These are phyloP conservation scores for Luehdorfia chinensis DNA, from an alignment of 1,140 invertebrate genomes.

Conservation along the genomic window DNA sequence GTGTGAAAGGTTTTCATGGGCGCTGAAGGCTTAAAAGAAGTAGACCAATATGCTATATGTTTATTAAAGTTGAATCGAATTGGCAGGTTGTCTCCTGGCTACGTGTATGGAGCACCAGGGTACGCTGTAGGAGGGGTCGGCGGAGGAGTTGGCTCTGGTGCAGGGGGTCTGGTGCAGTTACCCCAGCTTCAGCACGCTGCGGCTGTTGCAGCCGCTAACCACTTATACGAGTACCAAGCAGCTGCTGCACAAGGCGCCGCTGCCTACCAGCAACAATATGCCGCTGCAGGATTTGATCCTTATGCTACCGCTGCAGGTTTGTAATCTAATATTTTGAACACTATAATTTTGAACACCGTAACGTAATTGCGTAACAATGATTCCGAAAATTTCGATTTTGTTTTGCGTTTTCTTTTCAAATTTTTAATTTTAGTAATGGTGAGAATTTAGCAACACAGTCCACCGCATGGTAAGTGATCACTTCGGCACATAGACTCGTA, in stretches of 20 bases:
- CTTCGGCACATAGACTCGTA: too few relatives aligned
- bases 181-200: conserved; percentile 85
- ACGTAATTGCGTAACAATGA: too few relatives aligned
- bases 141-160: conserved; percentile 73
- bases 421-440: too few relatives aligned
- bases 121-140: conserved; percentile 79
- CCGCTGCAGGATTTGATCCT: conserved; percentile 83
- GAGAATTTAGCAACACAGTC: too few relatives aligned
- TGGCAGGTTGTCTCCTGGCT: conserved; percentile 84
- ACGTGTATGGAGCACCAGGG: conserved; percentile 83
- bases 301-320: conserved; percentile 78
- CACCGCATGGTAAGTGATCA: too few relatives aligned
- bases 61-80: background rate
- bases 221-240: conserved; percentile 86
- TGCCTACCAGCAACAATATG: conserved; percentile 83
- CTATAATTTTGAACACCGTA: too few relatives aligned
- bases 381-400: background rate
- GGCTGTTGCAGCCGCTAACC: conserved; percentile 83
- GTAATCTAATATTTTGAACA: conserved; percentile 15
- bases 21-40: background rate
- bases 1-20: conserved; percentile 28
- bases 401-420: background rate
- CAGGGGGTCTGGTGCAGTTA: conserved; percentile 79
- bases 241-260: conserved; percentile 81
- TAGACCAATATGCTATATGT: background rate